Conservation (phyloP, 2,113 vertebrate species). For the Azemiops feae region DNA sequence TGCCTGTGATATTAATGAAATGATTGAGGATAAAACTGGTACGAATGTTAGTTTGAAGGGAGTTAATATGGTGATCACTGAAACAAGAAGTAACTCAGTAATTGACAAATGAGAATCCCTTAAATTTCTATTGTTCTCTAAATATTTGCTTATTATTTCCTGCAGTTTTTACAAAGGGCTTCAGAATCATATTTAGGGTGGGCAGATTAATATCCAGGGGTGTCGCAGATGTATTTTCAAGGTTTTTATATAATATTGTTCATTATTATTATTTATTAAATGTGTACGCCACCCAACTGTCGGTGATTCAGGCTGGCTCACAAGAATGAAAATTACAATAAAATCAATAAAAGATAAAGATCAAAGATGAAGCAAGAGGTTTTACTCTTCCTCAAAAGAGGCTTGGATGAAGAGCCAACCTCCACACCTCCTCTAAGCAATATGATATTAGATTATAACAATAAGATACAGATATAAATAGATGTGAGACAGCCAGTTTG, state of each 20-base stretch:
- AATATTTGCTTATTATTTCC: constrained; percentile 39
- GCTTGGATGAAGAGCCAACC: not conserved
- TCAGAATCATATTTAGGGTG: constrained; percentile 24
- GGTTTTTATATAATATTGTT: not conserved
- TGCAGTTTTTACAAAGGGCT: constrained; percentile 35
- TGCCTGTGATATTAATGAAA: constrained; percentile 1
- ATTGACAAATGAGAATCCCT: constrained; percentile 25
- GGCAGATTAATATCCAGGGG: not conserved
- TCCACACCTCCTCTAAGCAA: not conserved
- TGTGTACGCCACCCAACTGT: not conserved
- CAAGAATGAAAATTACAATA: not conserved
- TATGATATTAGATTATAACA: not conserved
- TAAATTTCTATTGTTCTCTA: constrained; percentile 17
- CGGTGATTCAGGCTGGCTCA: not conserved
- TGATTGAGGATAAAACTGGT: constrained; percentile 39
- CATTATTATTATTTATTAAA: not conserved
- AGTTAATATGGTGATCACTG: not conserved
- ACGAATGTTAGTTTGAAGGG: constrained; percentile 29
- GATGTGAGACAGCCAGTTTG: not conserved
- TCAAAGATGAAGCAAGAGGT: not conserved
- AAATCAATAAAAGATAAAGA: not conserved
- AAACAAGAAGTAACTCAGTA: constrained; percentile 5
- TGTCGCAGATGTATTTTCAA: not conserved
- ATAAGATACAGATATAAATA: not conserved
- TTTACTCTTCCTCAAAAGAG: not conserved